Evolutionary conservation across 2,113 vertebrate genomes (phyloP), one percentile per base, ranked within the genome.

Genomic region (Lynx canadensis): DNA sequence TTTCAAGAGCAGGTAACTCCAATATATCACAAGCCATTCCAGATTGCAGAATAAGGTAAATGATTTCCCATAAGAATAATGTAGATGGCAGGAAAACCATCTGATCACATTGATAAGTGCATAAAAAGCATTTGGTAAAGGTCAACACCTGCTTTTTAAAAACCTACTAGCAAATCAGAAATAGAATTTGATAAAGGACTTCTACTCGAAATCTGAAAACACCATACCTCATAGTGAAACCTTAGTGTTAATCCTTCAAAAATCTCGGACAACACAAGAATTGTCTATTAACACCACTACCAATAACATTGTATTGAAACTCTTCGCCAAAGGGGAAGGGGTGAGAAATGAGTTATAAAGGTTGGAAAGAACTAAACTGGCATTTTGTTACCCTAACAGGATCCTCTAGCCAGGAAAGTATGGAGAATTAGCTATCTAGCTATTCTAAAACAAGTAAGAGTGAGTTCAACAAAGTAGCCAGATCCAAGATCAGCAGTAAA

Each of bases 401-500:
- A 69, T 38, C 31, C 31, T 74, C 25, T 57, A 74, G 10, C 38
- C 78, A 80, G 79, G 60, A 84, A 18, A 65, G 29, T 84, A 38
- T 74, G 29, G 21, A 84, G 48, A 79, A 78, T 60, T 84, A 73
- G 41, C 55, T 88, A 25, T 68, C 45, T 60, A 50, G 81, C 18
- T 71, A 36, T 80, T 86, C 63, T 63, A 78, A 57, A 97, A 88
- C n/a, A 80, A 71, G 38, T 57, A 85, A 95, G 33, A 88, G 82
- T n/a, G 74, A 87, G 55, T 74, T 92, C 50, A 84, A 69, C 78
- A 95, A 84, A 31, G 29, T 31, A 95, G 89, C 76, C 29, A 96
- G 27, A 65, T 73, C 15, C 45, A 81, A 74, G 29, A 69, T 31
- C 41, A 84, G 41, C 66, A 89, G 57, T 82, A 57, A 91, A 52